Conservation (phyloP, 2,797 vertebrate species). For the Diplodus sargus region DNA sequence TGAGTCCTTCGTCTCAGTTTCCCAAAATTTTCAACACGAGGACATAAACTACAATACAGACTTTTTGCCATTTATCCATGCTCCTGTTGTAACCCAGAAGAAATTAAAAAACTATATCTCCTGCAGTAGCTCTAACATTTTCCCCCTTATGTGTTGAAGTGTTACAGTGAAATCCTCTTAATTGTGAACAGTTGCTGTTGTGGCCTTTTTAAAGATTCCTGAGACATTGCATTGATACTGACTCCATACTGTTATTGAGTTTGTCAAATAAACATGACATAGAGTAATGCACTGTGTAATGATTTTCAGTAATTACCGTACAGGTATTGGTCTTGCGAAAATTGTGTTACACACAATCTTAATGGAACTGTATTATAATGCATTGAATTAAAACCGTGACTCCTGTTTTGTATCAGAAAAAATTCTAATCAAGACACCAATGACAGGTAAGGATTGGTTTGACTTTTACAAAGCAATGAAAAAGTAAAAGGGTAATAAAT, state of each 20-base stretch:
- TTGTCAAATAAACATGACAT: constrained; percentile 12
- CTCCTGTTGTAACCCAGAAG: neutral
- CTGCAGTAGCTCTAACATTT: neutral
- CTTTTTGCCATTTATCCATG: neutral
- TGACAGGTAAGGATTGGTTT: neutral
- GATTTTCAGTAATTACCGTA: constrained; percentile 12
- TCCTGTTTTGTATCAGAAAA: neutral
- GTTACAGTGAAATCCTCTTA: neutral
- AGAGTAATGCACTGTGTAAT: constrained; percentile 13
- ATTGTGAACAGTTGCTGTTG: neutral
- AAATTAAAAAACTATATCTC: too few relatives aligned
- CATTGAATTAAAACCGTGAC: constrained; percentile 18
- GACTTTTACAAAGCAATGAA: constrained; percentile 24
- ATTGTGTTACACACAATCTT: constrained; percentile 3
- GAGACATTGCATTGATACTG: constrained; percentile 14
- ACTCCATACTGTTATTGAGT: neutral
- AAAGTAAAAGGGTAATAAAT: neutral
- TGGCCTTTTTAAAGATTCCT: neutral
- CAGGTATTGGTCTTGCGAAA: constrained; percentile 3
- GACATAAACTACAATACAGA: neutral
- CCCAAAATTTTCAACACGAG: too few relatives aligned
- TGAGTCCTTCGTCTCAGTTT: too few relatives aligned
- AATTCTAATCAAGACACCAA: constrained; percentile 11
- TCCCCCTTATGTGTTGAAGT: neutral
- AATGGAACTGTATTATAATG: constrained; percentile 1